Percentiles rank a stretch among this genome's conserved stretches.
These are phyloP conservation scores for Clarias magur DNA, from an alignment of 2,113 vertebrate species.

Conservation along the genomic window DNA sequence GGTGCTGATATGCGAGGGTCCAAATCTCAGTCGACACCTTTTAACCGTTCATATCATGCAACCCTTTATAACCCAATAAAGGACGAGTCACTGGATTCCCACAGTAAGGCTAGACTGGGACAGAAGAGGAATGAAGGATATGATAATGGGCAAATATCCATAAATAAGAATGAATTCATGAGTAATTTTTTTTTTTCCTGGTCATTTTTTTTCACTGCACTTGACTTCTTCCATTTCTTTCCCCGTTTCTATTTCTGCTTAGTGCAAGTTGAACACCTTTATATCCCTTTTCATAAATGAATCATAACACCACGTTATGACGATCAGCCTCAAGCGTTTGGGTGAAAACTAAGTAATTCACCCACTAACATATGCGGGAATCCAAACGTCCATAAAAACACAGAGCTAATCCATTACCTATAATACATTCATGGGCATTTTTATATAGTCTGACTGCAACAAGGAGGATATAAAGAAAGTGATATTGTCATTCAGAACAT, in stretches of 20 bases:
- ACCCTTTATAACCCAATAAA: conserved; percentile 57
- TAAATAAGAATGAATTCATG: conserved; percentile 39
- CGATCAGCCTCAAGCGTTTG: conserved; percentile 45
- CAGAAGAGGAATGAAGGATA: conserved; percentile 34
- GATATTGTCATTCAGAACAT: conserved; percentile 55
- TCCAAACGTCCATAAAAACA: conserved; percentile 55
- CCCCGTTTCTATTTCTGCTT: conserved; percentile 27
- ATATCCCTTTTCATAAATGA: conserved; percentile 51
- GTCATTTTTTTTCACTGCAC: conserved; percentile 7
- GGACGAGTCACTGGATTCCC: conserved; percentile 26
- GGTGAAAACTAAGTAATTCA: conserved; percentile 49
- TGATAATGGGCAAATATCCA: conserved; percentile 30
- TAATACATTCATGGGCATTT: conserved; percentile 57
- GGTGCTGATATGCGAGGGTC: conserved; percentile 50
- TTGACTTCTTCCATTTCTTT: conserved; percentile 17
- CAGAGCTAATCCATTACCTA: conserved; percentile 49
- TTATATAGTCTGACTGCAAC: conserved; percentile 54
- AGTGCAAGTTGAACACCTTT: conserved; percentile 27
- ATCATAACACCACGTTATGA: conserved; percentile 41
- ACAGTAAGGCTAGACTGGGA: conserved; percentile 14
- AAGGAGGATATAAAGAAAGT: conserved; percentile 52
- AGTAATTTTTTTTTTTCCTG: conserved; percentile 22
- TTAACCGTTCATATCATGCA: conserved; percentile 55
- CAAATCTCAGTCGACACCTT: conserved; percentile 51
- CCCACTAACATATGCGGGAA: conserved; percentile 50